phyloP scores from a whole-genome alignment of 2,888 invertebrate genomes.

The Epinotia bilunana region DNA sequence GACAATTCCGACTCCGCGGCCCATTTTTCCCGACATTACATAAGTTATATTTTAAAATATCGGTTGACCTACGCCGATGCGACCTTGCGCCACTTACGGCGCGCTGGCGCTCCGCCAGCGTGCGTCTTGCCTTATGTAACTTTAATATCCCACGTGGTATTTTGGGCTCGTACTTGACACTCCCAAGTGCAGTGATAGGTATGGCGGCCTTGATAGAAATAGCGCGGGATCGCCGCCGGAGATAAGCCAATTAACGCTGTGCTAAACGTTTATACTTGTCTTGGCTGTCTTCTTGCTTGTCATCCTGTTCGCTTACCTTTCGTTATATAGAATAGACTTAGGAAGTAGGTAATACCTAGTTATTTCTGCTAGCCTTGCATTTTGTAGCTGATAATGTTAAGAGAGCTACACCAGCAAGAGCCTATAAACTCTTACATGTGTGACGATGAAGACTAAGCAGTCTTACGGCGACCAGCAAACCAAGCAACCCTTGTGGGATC shows the following conservation, averaged over 20 bases:
- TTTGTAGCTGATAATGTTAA: no score
- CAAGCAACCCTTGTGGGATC: no score
- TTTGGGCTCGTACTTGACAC: slow-evolving; percentile 21
- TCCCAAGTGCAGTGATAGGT: slow-evolving; percentile 17
- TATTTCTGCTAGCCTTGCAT: no score
- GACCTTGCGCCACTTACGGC: slow-evolving; percentile 23
- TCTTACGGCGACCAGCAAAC: no score
- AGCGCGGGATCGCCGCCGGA: background rate
- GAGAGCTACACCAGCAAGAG: no score
- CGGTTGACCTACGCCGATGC: slow-evolving; percentile 21
- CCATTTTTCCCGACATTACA: slow-evolving; percentile 20
- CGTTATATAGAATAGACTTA: no score
- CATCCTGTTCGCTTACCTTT: no score
- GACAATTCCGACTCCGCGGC: background rate
- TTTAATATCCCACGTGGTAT: slow-evolving; percentile 21
- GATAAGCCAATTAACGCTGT: background rate
- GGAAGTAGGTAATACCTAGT: no score
- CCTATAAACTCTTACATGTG: no score
- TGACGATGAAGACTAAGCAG: no score
- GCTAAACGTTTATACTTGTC: background rate
- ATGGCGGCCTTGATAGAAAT: slow-evolving; percentile 5
- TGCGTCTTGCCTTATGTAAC: slow-evolving; percentile 25
- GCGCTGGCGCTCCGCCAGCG: slow-evolving; percentile 24
- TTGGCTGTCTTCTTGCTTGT: no score
- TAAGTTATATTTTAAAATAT: slow-evolving; percentile 28